Percentiles rank a stretch among this genome's conserved stretches.
These are phyloP conservation scores for Progne subis DNA, from an alignment of 2,113 vertebrate genomes.

Conservation along the genomic window DNA sequence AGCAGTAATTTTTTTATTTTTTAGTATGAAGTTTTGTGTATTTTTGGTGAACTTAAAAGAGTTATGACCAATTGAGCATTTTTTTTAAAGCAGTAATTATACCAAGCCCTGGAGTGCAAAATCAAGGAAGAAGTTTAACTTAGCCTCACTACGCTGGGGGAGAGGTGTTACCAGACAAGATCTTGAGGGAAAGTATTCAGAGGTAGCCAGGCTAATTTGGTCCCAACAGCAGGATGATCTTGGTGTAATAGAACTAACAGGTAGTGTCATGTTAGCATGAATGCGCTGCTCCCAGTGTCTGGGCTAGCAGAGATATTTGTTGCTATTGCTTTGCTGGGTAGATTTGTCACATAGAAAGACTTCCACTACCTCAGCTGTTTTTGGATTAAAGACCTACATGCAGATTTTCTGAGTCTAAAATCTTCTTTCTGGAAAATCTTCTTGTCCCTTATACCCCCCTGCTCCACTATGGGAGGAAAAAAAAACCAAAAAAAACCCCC, in stretches of 20 bases:
- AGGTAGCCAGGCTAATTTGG: not conserved
- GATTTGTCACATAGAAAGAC: not conserved
- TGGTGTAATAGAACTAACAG: not conserved
- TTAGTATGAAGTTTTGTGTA: not conserved
- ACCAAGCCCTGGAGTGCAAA: not conserved
- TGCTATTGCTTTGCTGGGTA: not conserved
- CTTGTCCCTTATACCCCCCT: fast-evolving
- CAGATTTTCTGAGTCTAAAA: not conserved
- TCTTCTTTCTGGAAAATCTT: not conserved
- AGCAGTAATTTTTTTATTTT: not conserved
- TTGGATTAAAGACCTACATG: not conserved
- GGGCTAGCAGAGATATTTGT: not conserved
- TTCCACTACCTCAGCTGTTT: not conserved
- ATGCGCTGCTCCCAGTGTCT: not conserved
- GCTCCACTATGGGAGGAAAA: not conserved
- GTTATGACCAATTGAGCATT: fast-evolving
- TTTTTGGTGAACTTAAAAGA: not conserved
- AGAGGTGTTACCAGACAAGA: not conserved
- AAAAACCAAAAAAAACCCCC: too few species aligned
- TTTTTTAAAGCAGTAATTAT: not conserved
- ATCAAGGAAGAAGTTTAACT: not conserved
- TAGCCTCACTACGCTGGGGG: not conserved
- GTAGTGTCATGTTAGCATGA: not conserved
- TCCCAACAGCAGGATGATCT: not conserved
- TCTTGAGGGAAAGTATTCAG: not conserved